Conservation (phyloP, 2,797 vertebrate genomes). For the Perodicticus potto region DNA sequence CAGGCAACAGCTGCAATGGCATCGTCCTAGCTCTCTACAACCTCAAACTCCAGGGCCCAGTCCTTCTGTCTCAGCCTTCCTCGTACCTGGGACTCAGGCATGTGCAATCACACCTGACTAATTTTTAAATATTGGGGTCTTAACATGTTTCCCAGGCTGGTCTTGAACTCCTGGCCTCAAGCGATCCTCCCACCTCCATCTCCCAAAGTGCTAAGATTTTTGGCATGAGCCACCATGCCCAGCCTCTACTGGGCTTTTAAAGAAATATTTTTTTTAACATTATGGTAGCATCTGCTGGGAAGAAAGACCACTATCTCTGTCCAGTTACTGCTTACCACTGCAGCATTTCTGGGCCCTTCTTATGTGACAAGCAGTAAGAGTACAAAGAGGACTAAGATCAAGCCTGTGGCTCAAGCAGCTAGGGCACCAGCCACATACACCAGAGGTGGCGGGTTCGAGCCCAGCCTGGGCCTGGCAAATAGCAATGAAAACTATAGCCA, state of each 20-base stretch:
- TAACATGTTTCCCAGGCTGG: neutral
- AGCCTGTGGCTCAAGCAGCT: too few species aligned
- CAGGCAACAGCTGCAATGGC: too few species aligned
- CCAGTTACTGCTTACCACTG: neutral
- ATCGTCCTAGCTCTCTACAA: neutral
- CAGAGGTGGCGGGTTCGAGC: too few species aligned
- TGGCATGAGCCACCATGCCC: neutral
- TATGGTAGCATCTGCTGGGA: neutral
- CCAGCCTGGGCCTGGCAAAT: too few species aligned
- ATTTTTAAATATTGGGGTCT: neutral
- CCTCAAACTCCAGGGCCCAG: neutral
- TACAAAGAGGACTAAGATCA: neutral
- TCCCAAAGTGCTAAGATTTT: neutral
- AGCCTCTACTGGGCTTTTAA: neutral
- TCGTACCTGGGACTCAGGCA: neutral
- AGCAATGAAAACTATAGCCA: too few species aligned
- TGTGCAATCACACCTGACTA: neutral
- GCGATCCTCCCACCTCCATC: neutral
- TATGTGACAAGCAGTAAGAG: neutral
- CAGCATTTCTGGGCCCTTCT: neutral
- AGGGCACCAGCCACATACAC: too few species aligned
- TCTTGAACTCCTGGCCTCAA: neutral
- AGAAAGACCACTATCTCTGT: neutral
- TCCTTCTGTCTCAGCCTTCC: neutral
- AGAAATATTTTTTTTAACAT: conserved; percentile 39